Percentiles rank a stretch among this genome's conserved stretches.
Evolutionary conservation across 2,113 vertebrate species (phyloP).

Genomic region (Pollachius pollachius): DNA sequence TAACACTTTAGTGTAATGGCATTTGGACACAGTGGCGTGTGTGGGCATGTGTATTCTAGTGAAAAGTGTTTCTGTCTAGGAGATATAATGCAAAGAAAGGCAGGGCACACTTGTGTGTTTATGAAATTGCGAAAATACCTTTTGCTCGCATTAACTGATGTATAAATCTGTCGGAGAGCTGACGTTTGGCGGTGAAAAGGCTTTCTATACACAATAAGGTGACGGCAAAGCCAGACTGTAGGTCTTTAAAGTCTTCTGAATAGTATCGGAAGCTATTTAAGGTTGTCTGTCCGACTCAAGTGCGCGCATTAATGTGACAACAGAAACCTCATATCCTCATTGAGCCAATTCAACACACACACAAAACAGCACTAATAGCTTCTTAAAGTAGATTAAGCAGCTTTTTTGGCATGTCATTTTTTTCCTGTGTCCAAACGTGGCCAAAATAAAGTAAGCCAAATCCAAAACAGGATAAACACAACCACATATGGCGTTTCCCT

Average conservation of each 20-base stretch:
- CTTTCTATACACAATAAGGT: neutral
- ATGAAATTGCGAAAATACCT: neutral
- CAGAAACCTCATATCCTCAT: conserved; percentile 18
- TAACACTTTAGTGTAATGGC: neutral
- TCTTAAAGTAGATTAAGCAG: conserved; percentile 47
- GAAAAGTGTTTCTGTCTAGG: neutral
- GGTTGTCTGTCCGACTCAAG: neutral
- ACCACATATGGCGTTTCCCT: conserved; percentile 18
- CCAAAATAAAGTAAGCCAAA: conserved; percentile 25
- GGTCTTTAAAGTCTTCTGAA: conserved; percentile 12
- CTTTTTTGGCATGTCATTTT: conserved; percentile 12
- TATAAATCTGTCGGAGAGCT: neutral
- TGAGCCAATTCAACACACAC: conserved; percentile 22
- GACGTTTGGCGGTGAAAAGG: neutral
- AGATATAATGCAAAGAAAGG: neutral
- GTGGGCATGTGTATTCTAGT: neutral
- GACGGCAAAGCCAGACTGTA: neutral
- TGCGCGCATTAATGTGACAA: conserved; percentile 29
- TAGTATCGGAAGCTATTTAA: neutral
- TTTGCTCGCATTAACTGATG: neutral
- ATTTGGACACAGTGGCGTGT: neutral
- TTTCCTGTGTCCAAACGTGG: conserved; percentile 21
- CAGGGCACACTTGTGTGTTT: neutral
- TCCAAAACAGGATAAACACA: conserved; percentile 24
- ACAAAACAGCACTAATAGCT: conserved; percentile 31